These are phyloP conservation scores for Silurus lanzhouensis DNA, from an alignment of 2,797 vertebrate genomes.

Conservation along the genomic window DNA sequence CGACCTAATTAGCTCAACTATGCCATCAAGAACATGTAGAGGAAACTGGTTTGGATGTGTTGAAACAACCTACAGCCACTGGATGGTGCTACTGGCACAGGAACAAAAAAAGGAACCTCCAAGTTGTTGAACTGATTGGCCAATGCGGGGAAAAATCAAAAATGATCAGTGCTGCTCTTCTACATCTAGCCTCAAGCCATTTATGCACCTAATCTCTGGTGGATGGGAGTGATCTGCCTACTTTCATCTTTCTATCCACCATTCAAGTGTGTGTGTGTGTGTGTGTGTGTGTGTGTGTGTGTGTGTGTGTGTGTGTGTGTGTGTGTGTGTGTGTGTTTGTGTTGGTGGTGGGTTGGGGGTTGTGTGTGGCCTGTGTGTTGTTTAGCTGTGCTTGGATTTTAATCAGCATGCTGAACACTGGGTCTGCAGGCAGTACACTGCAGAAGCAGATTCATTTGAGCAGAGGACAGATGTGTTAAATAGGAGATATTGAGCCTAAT, in stretches of 20 bases:
- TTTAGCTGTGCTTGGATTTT: constrained; percentile 46
- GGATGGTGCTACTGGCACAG: constrained; percentile 53
- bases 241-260: constrained; percentile 48
- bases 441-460: constrained; percentile 43
- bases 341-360: too few relatives aligned
- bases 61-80: constrained; percentile 29
- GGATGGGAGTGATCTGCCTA: constrained; percentile 51
- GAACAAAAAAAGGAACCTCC: background rate
- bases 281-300: constrained; percentile 37
- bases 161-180: constrained; percentile 44
- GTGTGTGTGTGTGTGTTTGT: constrained; percentile 25
- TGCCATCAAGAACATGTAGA: constrained; percentile 20
- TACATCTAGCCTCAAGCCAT: constrained; percentile 46
- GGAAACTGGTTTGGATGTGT: background rate
- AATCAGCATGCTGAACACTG: constrained; percentile 45
- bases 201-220: constrained; percentile 45
- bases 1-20: constrained; percentile 50
- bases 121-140: background rate
- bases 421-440: constrained; percentile 44
- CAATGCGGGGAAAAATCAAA: constrained; percentile 20
- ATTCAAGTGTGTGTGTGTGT: constrained; percentile 24
- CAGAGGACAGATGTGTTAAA: constrained; percentile 55
- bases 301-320: constrained; percentile 27
- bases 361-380: constrained; percentile 36
- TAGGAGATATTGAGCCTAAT: constrained; percentile 43